Base-by-base conservation (phyloP, 2,113 vertebrate genomes). In the Mastomys natalensis region DNA sequence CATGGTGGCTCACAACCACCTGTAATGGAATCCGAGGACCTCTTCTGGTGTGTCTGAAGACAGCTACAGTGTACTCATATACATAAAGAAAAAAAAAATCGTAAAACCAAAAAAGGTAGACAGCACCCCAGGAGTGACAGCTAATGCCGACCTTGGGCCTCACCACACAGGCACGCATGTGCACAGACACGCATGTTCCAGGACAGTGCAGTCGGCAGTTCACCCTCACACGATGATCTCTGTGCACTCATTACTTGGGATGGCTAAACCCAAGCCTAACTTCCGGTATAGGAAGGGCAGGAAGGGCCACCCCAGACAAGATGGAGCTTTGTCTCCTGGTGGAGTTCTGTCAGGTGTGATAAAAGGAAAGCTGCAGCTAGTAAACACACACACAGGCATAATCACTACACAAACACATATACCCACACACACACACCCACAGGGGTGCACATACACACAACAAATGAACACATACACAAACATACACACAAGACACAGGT, bases 191-290 rank as follows among this genome's bases (percentile, higher is more conserved):
- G 8, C 62, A 3, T 1, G 43, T 37, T 70, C 55, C 17, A 11
- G 45, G 48, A 88, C 3, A 66, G 24, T 43, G 37, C 19, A 7
- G 19, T 5, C 40, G 37, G n/a, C 31, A n/a, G 24, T 19, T 7
- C 58, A 62, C 26, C 5, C 0, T 45, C 45, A 53, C 16, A 34
- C 0, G 1, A 5, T 5, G 4, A 40, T 6, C 22, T 29, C 66
- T 73, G 68, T 68, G 68, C 68, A 73, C 84, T 31, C 15, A 68
- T 29, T 13, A 10, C 15, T n/a, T 31, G 16, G 45, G 48, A 31
- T 7, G 43, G 70, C 0, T 24, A 81, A 21, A 37, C 55, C 21
- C 11, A 19, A 2, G 40, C 22, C n/a, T 29, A 51, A 70, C 13
- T 37, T 24, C 37, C 13, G 26, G 22, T 29, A 80, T 43, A 11